These are phyloP conservation scores for Thecocarcelia acutangulata DNA, from an alignment of 2,888 invertebrate genomes.

Conservation along the genomic window DNA sequence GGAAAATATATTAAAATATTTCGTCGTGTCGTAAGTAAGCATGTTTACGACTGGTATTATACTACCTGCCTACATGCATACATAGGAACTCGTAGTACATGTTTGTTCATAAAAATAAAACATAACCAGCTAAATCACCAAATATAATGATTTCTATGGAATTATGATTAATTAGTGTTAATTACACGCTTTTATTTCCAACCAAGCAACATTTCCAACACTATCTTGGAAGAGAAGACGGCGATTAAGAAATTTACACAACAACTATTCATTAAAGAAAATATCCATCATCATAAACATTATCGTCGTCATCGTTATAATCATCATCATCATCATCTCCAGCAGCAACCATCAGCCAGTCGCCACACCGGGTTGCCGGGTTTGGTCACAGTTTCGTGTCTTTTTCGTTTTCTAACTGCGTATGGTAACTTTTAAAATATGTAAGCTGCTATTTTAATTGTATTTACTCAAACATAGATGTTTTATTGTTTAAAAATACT, in stretches of 20 bases:
- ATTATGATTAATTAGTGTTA: constrained; percentile 78
- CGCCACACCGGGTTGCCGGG: constrained; percentile 11
- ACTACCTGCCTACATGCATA: too few species aligned
- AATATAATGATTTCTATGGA: constrained; percentile 71
- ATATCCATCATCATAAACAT: constrained; percentile 38
- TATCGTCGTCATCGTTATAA: constrained; percentile 26
- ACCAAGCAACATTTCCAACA: constrained; percentile 43
- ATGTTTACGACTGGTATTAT: background rate
- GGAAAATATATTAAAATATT: constrained; percentile 27
- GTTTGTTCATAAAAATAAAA: constrained; percentile 24
- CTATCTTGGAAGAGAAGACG: background rate
- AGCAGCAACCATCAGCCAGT: constrained; percentile 14
- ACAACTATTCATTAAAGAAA: constrained; percentile 9
- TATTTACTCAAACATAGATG: constrained; percentile 9
- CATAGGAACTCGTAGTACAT: background rate
- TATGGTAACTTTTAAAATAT: constrained; percentile 33
- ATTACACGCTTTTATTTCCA: constrained; percentile 74
- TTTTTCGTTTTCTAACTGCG: background rate
- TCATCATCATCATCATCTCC: constrained; percentile 23
- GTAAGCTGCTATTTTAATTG: constrained; percentile 37
- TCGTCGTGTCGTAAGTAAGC: constrained; percentile 24
- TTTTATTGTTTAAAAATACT: constrained; percentile 7
- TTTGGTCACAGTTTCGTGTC: constrained; percentile 27
- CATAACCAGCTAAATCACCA: constrained; percentile 59
- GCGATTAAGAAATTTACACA: constrained; percentile 29